Evolutionary conservation across 2,888 invertebrate species (phyloP).

Genomic region (Brachylomia viminalis): DNA sequence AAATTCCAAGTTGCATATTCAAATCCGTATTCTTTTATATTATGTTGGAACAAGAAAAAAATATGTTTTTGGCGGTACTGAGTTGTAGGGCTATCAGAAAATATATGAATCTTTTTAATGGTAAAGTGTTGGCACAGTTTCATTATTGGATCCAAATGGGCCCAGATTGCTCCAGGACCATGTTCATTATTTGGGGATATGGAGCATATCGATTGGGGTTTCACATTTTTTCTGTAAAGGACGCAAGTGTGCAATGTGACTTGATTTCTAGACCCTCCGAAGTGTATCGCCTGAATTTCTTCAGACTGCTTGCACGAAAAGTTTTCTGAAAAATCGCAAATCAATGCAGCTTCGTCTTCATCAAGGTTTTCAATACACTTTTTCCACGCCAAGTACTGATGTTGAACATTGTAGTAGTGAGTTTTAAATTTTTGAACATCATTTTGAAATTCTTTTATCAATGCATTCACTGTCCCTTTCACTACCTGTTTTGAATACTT

Average conservation of each 20-base stretch:
- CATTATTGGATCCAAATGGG: constrained; percentile 11
- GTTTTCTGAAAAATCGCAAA: constrained; percentile 49
- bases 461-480: constrained; percentile 5
- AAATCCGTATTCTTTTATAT: neutral
- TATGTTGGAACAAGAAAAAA: neutral
- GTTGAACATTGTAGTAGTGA: constrained; percentile 3
- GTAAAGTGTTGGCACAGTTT: neutral
- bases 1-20: constrained; percentile 9
- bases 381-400: constrained; percentile 9
- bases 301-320: constrained; percentile 41
- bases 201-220: constrained; percentile 32
- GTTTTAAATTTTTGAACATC: constrained; percentile 11
- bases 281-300: constrained; percentile 56
- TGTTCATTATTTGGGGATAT: constrained; percentile 1
- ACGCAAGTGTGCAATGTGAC: constrained; percentile 58
- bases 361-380: constrained; percentile 37
- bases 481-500: constrained; percentile 20
- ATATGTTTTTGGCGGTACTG: constrained; percentile 3
- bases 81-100: constrained; percentile 10
- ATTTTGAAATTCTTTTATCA: constrained; percentile 1
- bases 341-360: constrained; percentile 39
- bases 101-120: constrained; percentile 9
- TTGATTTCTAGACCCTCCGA: constrained; percentile 55
- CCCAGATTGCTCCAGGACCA: too few relatives aligned
- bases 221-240: constrained; percentile 17